Evolutionary conservation across 1,140 invertebrate genomes (phyloP).

Genomic region (Galleria mellonella): DNA sequence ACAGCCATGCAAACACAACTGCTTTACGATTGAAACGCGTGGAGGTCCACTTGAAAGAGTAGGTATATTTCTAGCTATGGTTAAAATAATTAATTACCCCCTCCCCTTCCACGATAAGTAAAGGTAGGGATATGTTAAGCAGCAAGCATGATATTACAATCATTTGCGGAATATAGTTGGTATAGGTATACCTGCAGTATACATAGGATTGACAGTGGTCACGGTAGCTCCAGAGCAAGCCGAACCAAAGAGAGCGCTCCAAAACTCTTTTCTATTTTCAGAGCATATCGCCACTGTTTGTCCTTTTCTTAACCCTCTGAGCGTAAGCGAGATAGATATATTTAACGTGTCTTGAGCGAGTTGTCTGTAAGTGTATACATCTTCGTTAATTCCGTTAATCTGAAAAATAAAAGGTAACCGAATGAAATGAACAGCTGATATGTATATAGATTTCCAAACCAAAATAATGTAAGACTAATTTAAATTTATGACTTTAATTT

Average conservation of each 20-base stretch:
- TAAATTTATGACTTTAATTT: conserved; percentile 7
- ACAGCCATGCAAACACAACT: no score
- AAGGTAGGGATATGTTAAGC: no score
- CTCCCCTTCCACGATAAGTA: no score
- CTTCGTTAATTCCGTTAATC: conserved; percentile 40
- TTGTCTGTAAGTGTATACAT: conserved; percentile 29
- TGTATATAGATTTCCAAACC: conserved; percentile 14
- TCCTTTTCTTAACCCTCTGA: conserved; percentile 39
- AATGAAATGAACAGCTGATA: no score
- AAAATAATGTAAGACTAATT: no score
- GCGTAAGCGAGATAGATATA: conserved; percentile 41
- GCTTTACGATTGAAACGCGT: no score
- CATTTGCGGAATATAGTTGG: no score
- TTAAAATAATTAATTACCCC: no score
- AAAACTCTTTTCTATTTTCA: conserved; percentile 43
- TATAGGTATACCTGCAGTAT: conserved; percentile 44
- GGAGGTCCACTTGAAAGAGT: no score
- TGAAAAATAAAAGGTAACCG: conserved; percentile 25
- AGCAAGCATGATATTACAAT: no score
- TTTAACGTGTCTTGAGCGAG: conserved; percentile 41
- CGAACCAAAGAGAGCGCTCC: conserved; percentile 30
- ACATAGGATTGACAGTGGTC: conserved; percentile 34
- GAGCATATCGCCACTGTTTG: conserved; percentile 36
- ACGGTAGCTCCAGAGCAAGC: conserved; percentile 30
- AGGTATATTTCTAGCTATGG: no score